Base-by-base conservation (phyloP, 2,113 vertebrate species). In the Probosciger aterrimus region DNA sequence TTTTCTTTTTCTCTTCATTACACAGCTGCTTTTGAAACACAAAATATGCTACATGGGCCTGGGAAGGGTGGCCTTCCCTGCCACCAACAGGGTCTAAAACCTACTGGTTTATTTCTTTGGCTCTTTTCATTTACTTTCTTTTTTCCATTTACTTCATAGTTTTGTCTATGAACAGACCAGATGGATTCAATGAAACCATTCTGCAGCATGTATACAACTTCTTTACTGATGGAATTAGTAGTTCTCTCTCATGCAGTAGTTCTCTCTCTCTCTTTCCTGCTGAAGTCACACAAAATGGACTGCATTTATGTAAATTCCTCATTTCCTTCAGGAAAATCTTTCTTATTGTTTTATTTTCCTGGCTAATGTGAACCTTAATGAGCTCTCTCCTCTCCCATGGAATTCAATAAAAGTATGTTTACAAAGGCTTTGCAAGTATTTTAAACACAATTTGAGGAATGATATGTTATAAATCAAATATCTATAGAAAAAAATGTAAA, bases 401-500 rank as follows among this genome's bases (percentile, higher is more conserved):
- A 88, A 88, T 93, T 94, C 62, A 93, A 93, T 79, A 88, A 74
- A 94, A 74, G 27, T 31, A 70, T 88, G 88, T 95, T 96, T 94
- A 86, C 49, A 83, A 86, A 86, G 60, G 46, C 25, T 78, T 94
- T 92, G 49, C 55, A 49, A 75, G 46, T 59, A 83, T 77, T 94
- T 96, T 71, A 92, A 94, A 92, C 73, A 80, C 53, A 69, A 19
- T 94, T 90, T 94, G 75, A 80, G 63, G 70, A 92, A 86, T 19
- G 9, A 44, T 59, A 79, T 3, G 5, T 59, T 74, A 86, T 63
- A 92, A 86, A 90, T 86, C 24, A 86, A 81, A 78, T 77, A 77
- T 30, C 30, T 65, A 57, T 9, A 55, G 62, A 76, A 86, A 90
- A 91, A 82, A 46, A 5, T 1, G 1, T 18, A 60, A 50, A 43